Conservation (phyloP, 2,113 vertebrate genomes). For the Gobiocypris rarus region DNA sequence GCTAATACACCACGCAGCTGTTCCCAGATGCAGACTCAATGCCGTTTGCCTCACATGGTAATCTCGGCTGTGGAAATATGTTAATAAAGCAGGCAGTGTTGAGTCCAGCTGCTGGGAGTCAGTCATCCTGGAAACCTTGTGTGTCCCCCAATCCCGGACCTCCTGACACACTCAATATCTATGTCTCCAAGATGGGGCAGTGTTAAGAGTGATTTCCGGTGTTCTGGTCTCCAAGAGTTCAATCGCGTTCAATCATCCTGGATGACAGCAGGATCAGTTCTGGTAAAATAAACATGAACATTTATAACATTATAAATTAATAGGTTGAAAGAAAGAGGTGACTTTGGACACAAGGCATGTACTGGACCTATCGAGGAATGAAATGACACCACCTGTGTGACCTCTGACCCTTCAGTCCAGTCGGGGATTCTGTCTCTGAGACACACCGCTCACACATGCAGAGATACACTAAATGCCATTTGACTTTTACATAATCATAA, state of each 20-base stretch:
- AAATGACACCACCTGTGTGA: conserved; percentile 68
- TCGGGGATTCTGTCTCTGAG: neutral
- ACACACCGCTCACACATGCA: neutral
- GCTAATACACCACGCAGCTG: conserved; percentile 73
- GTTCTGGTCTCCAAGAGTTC: neutral
- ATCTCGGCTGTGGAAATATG: conserved; percentile 69
- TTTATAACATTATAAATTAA: too few relatives aligned
- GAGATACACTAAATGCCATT: neutral
- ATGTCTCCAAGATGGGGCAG: neutral
- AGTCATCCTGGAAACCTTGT: conserved; percentile 57
- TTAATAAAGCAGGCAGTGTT: conserved; percentile 64
- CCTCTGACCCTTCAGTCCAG: conserved; percentile 45
- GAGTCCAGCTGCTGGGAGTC: conserved; percentile 57
- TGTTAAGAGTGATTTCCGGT: too few relatives aligned
- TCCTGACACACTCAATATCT: neutral
- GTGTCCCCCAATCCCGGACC: neutral
- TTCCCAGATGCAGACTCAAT: conserved; percentile 74
- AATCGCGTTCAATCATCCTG: neutral
- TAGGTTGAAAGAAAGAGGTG: neutral
- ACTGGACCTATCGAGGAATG: conserved; percentile 38
- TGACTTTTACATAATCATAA: neutral
- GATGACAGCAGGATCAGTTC: neutral
- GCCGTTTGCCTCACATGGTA: conserved; percentile 75
- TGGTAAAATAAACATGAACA: neutral
- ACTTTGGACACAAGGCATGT: conserved; percentile 3